phyloP scores from a whole-genome alignment of 2,113 vertebrate genomes.

The Microcebus griseorufus region DNA sequence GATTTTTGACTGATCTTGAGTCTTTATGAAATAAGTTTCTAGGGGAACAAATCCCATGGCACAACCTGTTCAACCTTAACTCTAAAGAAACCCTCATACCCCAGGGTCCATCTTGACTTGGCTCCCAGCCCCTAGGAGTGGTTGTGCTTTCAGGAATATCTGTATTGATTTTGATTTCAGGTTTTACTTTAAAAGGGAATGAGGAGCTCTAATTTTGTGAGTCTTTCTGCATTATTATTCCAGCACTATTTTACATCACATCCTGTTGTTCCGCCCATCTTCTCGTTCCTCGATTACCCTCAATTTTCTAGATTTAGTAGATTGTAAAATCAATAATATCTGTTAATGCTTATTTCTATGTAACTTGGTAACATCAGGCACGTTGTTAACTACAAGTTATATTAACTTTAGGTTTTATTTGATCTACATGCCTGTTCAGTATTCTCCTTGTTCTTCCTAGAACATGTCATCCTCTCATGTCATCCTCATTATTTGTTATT shows the following conservation, averaged over 20 bases:
- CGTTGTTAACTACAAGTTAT: not conserved
- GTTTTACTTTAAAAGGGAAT: not conserved
- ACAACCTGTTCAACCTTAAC: not conserved
- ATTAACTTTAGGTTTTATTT: not conserved
- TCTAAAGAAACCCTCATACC: not conserved
- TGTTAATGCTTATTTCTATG: not conserved
- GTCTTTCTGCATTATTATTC: not conserved
- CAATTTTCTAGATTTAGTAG: not conserved
- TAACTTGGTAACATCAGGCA: not conserved
- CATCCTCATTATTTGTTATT: not conserved
- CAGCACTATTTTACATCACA: not conserved
- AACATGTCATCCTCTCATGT: not conserved
- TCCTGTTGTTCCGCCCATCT: not conserved
- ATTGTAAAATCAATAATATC: not conserved
- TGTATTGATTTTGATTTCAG: not conserved
- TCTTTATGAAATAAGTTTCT: not conserved
- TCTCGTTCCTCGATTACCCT: not conserved
- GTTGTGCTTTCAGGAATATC: not conserved
- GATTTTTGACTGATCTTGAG: not conserved
- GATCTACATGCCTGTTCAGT: not conserved
- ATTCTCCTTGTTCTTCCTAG: not conserved
- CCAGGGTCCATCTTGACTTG: not conserved
- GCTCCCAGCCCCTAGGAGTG: not conserved
- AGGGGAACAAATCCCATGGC: not conserved
- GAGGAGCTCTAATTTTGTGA: not conserved